Conservation (phyloP, 2,888 invertebrate genomes). For the Nezara viridula region DNA sequence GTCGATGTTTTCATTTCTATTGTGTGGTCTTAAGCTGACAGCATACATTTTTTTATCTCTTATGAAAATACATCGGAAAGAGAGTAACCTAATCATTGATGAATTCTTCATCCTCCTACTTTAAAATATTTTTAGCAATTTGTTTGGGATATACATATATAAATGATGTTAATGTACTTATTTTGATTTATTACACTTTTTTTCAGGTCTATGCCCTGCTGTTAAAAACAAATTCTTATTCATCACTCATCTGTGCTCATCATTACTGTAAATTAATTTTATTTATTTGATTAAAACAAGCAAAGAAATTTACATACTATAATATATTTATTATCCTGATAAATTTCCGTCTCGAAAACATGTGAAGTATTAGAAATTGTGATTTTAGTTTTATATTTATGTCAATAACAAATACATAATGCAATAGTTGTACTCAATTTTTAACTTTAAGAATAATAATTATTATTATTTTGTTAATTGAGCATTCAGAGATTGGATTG, state of each 20-base stretch:
- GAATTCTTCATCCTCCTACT: too few relatives aligned
- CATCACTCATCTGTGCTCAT: background rate
- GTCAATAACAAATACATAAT: background rate
- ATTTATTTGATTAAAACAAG: slow-evolving; percentile 19
- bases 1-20: too few relatives aligned
- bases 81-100: too few relatives aligned
- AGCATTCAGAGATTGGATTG: slow-evolving; percentile 4
- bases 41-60: too few relatives aligned
- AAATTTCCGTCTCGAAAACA: background rate
- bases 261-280: slow-evolving; percentile 9
- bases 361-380: slow-evolving; percentile 4
- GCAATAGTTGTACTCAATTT: background rate
- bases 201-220: slow-evolving; percentile 63
- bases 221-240: slow-evolving; percentile 55
- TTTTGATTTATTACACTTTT: too few relatives aligned
- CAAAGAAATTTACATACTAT: background rate
- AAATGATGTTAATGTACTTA: too few relatives aligned
- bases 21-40: too few relatives aligned
- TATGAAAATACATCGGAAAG: too few relatives aligned
- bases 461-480: background rate
- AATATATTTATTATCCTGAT: background rate
- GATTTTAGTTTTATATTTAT: background rate
- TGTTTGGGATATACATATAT: too few relatives aligned
- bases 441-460: background rate
- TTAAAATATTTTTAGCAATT: too few relatives aligned